phyloP scores from a whole-genome alignment of 2,888 invertebrate species.

The Epiperipatus broadwayi region DNA sequence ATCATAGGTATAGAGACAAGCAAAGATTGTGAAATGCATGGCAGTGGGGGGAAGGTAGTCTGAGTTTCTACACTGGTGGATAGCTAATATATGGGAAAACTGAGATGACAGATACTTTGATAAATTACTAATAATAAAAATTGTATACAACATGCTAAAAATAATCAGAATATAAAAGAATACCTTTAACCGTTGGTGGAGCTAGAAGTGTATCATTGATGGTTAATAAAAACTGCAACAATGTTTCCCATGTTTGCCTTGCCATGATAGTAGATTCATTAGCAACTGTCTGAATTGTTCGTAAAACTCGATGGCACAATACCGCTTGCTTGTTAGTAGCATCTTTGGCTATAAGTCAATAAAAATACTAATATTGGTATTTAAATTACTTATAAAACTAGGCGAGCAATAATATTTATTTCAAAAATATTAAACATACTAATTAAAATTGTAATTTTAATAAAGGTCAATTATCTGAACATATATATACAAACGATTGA shows the following conservation, averaged over 20 bases:
- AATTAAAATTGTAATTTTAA: conserved; percentile 7
- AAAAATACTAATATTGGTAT: conserved; percentile 8
- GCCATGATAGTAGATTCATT: conserved; percentile 49
- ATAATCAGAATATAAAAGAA: not conserved
- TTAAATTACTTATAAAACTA: too few relatives aligned
- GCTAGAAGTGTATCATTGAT: conserved; percentile 77
- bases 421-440: conserved; percentile 7
- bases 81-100: too few relatives aligned
- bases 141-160: not conserved
- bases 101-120: too few relatives aligned
- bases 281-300: conserved; percentile 60
- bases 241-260: conserved; percentile 70
- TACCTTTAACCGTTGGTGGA: conserved; percentile 66
- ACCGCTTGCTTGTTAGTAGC: conserved; percentile 67
- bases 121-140: not conserved
- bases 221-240: conserved; percentile 64
- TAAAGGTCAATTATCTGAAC: not conserved
- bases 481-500: too few relatives aligned
- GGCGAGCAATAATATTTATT: not conserved
- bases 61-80: too few relatives aligned
- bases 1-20: too few relatives aligned
- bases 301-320: conserved; percentile 68
- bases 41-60: conserved; percentile 5
- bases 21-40: too few relatives aligned
- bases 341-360: conserved; percentile 49